Evolutionary conservation across 2,888 invertebrate species (phyloP), one percentile per base, ranked within the genome.

Genomic region (Lamproptera curius): DNA sequence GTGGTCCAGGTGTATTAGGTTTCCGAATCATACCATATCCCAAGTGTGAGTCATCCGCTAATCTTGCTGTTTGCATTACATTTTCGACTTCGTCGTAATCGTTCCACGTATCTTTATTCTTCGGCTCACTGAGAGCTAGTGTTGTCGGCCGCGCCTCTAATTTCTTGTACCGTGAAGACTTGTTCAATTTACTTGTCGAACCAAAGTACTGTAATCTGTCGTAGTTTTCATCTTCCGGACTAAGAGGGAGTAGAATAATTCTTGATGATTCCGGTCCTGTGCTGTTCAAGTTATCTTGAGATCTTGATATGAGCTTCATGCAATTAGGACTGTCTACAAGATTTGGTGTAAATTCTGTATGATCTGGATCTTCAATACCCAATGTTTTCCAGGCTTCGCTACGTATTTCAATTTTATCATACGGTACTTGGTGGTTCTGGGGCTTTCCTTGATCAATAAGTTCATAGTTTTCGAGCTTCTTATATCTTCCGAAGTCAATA

Each of bases 141-240:
- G 86, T 87, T 9, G 84, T 85, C n/a, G 91, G 91, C 0, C 91
- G 80, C 1, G 90, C 87, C 42, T 91, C 90, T 45, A 94, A 91
- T 54, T 93, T 92, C 65, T 93, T 94, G 65, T 95, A 95, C 13
- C 73, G 67, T 1, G 87, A 83, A 54, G 92, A 93, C 44, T 90
- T 89, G 63, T 89, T 90, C 50, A 89, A 74, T 76, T 92, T 93
- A 55, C 92, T 92, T 48, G 93, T 91, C 0, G 94, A 93, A 9
- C 94, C 94, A 65, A 95, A 93, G 68, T 94, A 94, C 65, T 95
- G 93, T 49, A 96, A 76, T 52, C 93, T 92, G 72, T 95, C 95
- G 75, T 96, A 96, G 65, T 92, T 91, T 51, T 90, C 88, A 64
- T 90, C 89, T 52, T 87, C 88, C 15, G 88, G 86, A 46, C 84